Base-by-base conservation (phyloP, 2,888 invertebrate genomes). In the Apamea anceps region DNA sequence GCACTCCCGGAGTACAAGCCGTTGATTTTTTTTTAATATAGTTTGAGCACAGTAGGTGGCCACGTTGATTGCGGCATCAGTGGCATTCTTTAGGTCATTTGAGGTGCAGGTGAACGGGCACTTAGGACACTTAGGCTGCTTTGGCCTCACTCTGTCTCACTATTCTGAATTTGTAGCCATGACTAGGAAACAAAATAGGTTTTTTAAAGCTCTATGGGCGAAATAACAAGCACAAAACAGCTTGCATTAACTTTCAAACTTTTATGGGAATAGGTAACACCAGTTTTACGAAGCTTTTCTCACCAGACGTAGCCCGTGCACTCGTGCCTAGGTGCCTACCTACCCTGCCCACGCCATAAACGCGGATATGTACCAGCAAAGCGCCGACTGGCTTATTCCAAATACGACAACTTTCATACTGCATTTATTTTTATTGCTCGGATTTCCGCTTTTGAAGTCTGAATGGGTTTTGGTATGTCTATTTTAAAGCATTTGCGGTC, bases 401-500 rank as follows among this genome's bases (percentile, higher is more conserved):
- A 87, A 88, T 81, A 78, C 89, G 67, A 75, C 74, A 79, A 88
- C 80, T 81, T 89, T 75, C 79, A 87, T 76, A 79, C 75, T 75
- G 72, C 85, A 81, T 89, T 89, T 88, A 89, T 89, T 89, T 89
- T 89, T 88, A 85, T 83, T 81, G 75, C 80, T 75, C 67, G 65
- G 72, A 87, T 87, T 89, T 86, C 78, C 81, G 57, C 70, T 74
- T 84, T 88, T 87, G 57, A 84, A 86, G 63, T 87, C 81, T 81
- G 81, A 85, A 89, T 80, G 62, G 84, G 54, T 79, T 80, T 71
- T 80, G 81, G 84, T 81, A 85, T 85, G 82, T 90, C 87, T 87
- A 88, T 90, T 91, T 88, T 84, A 87, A 89, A 85, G 85, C 85
- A 70, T 87, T 88, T 86, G 73, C 77, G 80, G 81, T 86, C 74